Percentiles rank a stretch among this genome's conserved stretches.
Conservation (phyloP, 2,113 vertebrate genomes). For the Riparia riparia region DNA sequence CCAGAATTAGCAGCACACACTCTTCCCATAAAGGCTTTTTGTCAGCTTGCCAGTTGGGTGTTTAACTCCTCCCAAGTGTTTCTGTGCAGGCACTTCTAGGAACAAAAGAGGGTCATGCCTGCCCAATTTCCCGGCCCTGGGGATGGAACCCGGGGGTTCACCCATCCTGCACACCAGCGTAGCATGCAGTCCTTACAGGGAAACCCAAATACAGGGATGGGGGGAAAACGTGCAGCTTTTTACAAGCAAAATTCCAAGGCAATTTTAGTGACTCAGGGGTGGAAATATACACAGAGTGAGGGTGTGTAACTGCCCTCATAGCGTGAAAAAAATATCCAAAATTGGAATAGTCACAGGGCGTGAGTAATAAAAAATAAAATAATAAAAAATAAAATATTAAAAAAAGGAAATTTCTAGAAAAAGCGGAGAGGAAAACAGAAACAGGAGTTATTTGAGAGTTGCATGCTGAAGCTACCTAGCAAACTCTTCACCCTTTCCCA, state of each 20-base stretch:
- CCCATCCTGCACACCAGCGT: neutral
- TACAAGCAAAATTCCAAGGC: neutral
- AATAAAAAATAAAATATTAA: neutral
- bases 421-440: neutral
- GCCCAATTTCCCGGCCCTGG: neutral
- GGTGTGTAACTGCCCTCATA: accelerated
- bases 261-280: neutral
- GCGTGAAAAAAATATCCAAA: neutral
- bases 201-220: accelerated
- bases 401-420: neutral
- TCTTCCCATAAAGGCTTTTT: conserved; percentile 35
- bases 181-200: neutral
- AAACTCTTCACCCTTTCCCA: neutral
- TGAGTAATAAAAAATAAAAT: neutral
- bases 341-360: neutral
- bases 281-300: neutral
- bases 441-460: neutral
- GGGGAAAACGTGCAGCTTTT: neutral
- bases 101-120: neutral
- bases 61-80: conserved; percentile 16
- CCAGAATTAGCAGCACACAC: conserved; percentile 53
- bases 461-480: neutral
- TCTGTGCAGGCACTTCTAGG: conserved; percentile 2
- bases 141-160: neutral
- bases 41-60: conserved; percentile 13